Percentiles rank a stretch among this genome's conserved stretches.
Conservation (phyloP, 2,888 invertebrate species). For the Disparrhopalites patrizii region DNA sequence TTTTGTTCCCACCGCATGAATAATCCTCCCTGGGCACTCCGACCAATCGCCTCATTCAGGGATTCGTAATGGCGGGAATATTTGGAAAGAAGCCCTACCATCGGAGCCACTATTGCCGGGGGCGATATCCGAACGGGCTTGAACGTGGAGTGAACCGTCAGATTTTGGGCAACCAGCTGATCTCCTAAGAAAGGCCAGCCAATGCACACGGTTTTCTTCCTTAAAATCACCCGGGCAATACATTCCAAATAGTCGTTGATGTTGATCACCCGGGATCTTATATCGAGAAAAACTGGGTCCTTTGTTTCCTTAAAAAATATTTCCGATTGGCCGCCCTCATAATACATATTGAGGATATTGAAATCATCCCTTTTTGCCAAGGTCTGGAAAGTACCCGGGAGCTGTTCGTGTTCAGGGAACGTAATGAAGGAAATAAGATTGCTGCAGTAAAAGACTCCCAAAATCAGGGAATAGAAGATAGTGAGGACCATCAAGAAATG, state of each 20-base stretch:
- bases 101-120: too few species aligned
- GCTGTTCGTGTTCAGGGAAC: conserved; percentile 8
- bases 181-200: not conserved
- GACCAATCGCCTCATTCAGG: not conserved
- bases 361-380: not conserved
- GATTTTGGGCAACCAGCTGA: not conserved
- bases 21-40: not conserved
- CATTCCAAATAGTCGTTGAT: not conserved
- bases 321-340: not conserved
- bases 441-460: not conserved
- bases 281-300: not conserved
- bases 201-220: not conserved
- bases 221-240: not conserved
- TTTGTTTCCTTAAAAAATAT: not conserved
- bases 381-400: conserved; percentile 5
- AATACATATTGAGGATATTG: not conserved
- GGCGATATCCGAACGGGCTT: not conserved
- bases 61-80: not conserved
- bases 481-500: not conserved
- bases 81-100: too few species aligned
- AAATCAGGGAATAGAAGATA: conserved; percentile 7
- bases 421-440: conserved; percentile 17
- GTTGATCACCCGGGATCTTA: not conserved
- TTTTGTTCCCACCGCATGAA: not conserved
- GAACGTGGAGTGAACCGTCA: not conserved